Evolutionary conservation across 2,888 invertebrate species (phyloP).

Genomic region (Arctia plantaginis): DNA sequence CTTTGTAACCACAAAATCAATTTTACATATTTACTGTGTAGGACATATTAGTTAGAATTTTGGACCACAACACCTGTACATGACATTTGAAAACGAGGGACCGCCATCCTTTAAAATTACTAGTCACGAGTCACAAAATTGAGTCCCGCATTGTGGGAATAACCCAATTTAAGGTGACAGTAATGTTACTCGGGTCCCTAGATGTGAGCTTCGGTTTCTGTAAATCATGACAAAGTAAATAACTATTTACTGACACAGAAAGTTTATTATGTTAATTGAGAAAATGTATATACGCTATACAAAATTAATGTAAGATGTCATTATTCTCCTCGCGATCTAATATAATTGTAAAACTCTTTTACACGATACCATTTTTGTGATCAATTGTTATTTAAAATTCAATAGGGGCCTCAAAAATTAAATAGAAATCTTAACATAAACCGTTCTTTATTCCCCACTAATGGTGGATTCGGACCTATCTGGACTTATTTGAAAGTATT

Average conservation of each 20-base stretch:
- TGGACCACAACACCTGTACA: conserved; percentile 67
- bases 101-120: conserved; percentile 67
- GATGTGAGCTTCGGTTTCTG: conserved; percentile 24
- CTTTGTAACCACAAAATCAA: conserved; percentile 35
- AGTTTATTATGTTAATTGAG: conserved; percentile 33
- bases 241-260: conserved; percentile 24
- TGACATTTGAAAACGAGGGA: conserved; percentile 64
- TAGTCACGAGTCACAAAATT: conserved; percentile 62
- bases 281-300: conserved; percentile 1
- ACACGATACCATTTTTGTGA: background rate
- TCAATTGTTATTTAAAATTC: background rate
- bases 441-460: too few species aligned
- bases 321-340: background rate
- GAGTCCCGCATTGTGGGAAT: conserved; percentile 65
- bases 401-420: background rate
- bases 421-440: background rate
- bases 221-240: conserved; percentile 33
- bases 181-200: conserved; percentile 40
- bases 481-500: too few species aligned
- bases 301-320: background rate
- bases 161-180: conserved; percentile 62
- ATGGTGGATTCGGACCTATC: too few species aligned
- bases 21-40: conserved; percentile 42
- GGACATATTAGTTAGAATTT: conserved; percentile 34
- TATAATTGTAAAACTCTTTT: background rate